phyloP scores from a whole-genome alignment of 1,140 invertebrate species.

The Mya arenaria region DNA sequence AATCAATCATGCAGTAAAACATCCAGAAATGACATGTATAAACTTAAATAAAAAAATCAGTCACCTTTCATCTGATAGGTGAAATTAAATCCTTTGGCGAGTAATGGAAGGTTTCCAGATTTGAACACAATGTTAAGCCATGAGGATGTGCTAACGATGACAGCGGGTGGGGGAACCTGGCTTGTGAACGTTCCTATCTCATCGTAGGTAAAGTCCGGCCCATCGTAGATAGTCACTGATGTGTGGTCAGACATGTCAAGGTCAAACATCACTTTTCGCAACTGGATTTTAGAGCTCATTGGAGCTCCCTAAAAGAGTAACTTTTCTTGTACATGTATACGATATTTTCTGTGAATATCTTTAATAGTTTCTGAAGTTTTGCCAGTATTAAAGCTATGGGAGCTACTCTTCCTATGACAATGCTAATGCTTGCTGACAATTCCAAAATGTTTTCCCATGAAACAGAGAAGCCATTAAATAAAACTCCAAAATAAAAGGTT shows the following conservation, averaged over 20 bases:
- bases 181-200: constrained; percentile 63
- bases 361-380: too few relatives aligned
- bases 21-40: too few relatives aligned
- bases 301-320: constrained; percentile 23
- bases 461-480: too few relatives aligned
- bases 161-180: constrained; percentile 28
- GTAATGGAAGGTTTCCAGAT: constrained; percentile 34
- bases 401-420: too few relatives aligned
- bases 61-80: constrained; percentile 72
- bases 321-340: too few relatives aligned
- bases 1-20: too few relatives aligned
- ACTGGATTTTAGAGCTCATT: constrained; percentile 56
- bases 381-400: too few relatives aligned
- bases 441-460: too few relatives aligned
- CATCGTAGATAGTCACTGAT: constrained; percentile 66
- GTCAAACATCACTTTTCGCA: constrained; percentile 60
- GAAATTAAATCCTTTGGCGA: constrained; percentile 70
- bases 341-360: too few relatives aligned
- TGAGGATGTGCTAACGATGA: constrained; percentile 61
- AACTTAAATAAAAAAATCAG: neutral
- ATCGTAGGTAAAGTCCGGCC: constrained; percentile 46
- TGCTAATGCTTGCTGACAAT: too few relatives aligned
- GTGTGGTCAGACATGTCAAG: constrained; percentile 57
- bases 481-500: too few relatives aligned
- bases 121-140: constrained; percentile 64